A percentile compares a stretch with the other conserved stretches of the same genome.
Evolutionary conservation across 2,113 vertebrate species (phyloP).

Genomic region (Gobiocypris rarus): DNA sequence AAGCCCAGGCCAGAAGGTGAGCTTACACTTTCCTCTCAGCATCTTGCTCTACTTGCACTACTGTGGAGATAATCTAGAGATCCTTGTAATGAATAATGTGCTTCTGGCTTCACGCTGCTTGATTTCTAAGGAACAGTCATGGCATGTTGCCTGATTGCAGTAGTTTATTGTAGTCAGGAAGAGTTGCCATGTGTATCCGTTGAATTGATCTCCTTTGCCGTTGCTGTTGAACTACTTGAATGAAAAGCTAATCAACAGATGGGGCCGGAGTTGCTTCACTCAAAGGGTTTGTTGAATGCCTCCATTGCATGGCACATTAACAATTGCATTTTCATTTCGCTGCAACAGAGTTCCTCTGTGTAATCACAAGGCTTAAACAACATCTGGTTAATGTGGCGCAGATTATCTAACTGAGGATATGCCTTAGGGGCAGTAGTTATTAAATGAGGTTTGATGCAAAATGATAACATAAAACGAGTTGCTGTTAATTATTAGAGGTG

Average conservation of each 20-base stretch:
- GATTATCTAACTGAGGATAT: background rate
- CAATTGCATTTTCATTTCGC: slow-evolving; percentile 16
- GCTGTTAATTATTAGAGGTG: background rate
- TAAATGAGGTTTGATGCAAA: slow-evolving; percentile 8
- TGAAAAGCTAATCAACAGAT: slow-evolving; percentile 31
- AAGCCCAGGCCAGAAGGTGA: slow-evolving; percentile 95
- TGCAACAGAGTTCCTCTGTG: slow-evolving; percentile 6
- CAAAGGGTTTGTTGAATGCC: slow-evolving; percentile 19
- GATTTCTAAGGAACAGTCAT: slow-evolving; percentile 9
- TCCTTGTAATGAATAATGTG: background rate
- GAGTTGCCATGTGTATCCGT: slow-evolving; percentile 24
- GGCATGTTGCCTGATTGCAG: slow-evolving; percentile 27
- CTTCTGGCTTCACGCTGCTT: background rate
- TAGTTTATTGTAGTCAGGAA: slow-evolving; percentile 31
- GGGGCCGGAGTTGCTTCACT: slow-evolving; percentile 6
- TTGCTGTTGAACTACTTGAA: slow-evolving; percentile 24
- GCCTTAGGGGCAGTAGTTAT: background rate
- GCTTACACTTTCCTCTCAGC: background rate
- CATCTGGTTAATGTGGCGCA: slow-evolving; percentile 20
- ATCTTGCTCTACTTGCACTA: background rate
- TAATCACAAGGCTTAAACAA: slow-evolving; percentile 26
- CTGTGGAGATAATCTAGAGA: background rate
- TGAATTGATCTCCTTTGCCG: slow-evolving; percentile 31
- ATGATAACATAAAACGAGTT: background rate
- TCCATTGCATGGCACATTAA: slow-evolving; percentile 18